Evolutionary conservation across 1,140 invertebrate genomes (phyloP), one percentile per base, ranked within the genome.

Genomic region (Solenopsis invicta): DNA sequence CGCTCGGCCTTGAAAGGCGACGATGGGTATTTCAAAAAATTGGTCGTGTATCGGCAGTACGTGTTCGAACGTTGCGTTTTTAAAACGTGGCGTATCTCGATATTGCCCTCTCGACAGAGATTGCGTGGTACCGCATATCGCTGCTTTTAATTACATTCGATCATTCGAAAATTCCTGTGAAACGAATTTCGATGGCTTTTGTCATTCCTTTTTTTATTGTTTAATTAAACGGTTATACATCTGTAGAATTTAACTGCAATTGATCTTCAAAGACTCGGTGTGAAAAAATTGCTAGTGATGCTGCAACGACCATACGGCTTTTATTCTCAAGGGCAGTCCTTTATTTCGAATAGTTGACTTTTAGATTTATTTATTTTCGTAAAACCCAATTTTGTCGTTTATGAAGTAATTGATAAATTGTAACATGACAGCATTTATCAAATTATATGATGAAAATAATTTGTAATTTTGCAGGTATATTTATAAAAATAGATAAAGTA

Each of bases 21-120:
- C 29, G 41, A 64, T n/a, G 21, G 48, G 48, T 34, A 62, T 77
- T 48, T 48, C 37, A 29, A 61, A 61, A 61, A 76, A 45, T 61
- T 18, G 21, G 4, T 10, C 41, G 21, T 69, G 21, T 48, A 76
- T 41, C 12, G 21, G 18, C 16, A 4, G 0, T 18, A 61, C 54
- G 29, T 45, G 13, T 21, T 48, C 41, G 37, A 9, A 18, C 12
- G 12, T 2, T 24, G 12, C 24, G 34, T 45, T 76, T 48, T n/a
- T 59, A 18, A 4, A 48, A 82, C 41, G 54, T 82, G 52, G 5
- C 1, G 10, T 74, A 24, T 82, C 69, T 59, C 18, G n/a, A 24
- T 61, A 9, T 10, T 71, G 37, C 2, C 41, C 16, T 72, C 37
- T 24, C 12, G 52, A 54, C 41, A 24, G 52, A 54, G 29, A 41